These are phyloP conservation scores for Abscondita cerata DNA, from an alignment of 2,888 invertebrate species.

Conservation along the genomic window DNA sequence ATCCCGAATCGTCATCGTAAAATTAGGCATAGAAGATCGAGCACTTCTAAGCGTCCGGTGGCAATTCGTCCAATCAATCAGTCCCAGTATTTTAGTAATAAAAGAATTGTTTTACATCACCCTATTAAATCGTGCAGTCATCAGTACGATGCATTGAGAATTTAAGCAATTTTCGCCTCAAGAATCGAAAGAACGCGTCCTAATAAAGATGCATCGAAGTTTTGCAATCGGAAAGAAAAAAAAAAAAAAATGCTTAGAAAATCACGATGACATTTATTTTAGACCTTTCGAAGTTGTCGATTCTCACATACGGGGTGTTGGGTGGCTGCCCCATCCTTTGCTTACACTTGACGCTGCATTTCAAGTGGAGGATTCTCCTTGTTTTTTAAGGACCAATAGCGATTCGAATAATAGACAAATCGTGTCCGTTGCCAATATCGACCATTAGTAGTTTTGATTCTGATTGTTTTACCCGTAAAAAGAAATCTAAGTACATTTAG, in stretches of 20 bases:
- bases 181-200: slow-evolving; percentile 39
- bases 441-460: slow-evolving; percentile 53
- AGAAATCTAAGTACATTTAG: slow-evolving; percentile 40
- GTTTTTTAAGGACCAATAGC: slow-evolving; percentile 55
- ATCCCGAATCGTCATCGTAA: slow-evolving; percentile 52
- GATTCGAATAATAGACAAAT: slow-evolving; percentile 56
- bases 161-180: slow-evolving; percentile 68
- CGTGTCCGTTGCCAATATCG: slow-evolving; percentile 54
- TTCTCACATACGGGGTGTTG: slow-evolving; percentile 50
- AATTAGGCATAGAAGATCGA: slow-evolving; percentile 59
- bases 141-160: slow-evolving; percentile 61
- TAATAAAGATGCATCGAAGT: slow-evolving; percentile 35
- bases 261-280: slow-evolving; percentile 46
- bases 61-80: slow-evolving; percentile 54
- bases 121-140: slow-evolving; percentile 60
- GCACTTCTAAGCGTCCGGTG: slow-evolving; percentile 55
- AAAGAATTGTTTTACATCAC: slow-evolving; percentile 66
- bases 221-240: slow-evolving; percentile 38
- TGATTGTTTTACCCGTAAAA: slow-evolving; percentile 54
- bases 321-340: slow-evolving; percentile 43
- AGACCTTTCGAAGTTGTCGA: slow-evolving; percentile 53
- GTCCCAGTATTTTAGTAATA: slow-evolving; percentile 57
- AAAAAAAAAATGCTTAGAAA: slow-evolving; percentile 52
- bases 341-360: no score
- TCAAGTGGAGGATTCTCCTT: slow-evolving; percentile 65